These are phyloP conservation scores for Vanessa tameamea DNA, from an alignment of 1,140 invertebrate genomes.

Conservation along the genomic window DNA sequence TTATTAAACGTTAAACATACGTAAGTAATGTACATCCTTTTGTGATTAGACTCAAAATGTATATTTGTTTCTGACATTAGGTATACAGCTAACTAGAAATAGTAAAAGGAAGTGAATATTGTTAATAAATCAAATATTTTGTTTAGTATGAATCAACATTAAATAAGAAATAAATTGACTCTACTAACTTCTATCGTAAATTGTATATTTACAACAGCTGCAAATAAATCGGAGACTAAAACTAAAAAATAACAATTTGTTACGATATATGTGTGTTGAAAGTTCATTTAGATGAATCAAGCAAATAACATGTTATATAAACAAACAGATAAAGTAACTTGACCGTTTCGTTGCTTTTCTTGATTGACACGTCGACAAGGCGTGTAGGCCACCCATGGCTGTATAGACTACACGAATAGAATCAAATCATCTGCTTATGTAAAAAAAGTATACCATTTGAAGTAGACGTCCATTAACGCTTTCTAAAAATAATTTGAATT, in stretches of 20 bases:
- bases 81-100: too few species aligned
- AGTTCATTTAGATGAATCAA: conserved; percentile 1
- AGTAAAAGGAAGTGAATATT: too few species aligned
- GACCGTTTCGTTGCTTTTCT: conserved; percentile 5
- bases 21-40: neutral
- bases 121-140: too few species aligned
- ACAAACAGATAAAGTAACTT: conserved; percentile 20
- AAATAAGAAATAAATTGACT: too few species aligned
- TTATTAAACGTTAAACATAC: neutral
- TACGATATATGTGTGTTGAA: neutral
- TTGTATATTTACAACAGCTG: too few species aligned
- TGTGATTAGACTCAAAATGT: too few species aligned
- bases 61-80: too few species aligned
- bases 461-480: conserved; percentile 10
- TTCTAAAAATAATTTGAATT: conserved; percentile 19
- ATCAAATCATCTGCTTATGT: conserved; percentile 7
- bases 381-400: conserved; percentile 13
- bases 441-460: conserved; percentile 9
- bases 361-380: conserved; percentile 19
- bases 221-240: too few species aligned
- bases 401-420: conserved; percentile 1
- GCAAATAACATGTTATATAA: conserved; percentile 18
- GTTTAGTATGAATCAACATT: too few species aligned
- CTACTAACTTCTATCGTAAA: too few species aligned
- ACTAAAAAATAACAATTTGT: too few species aligned